Conservation (phyloP, 2,113 vertebrate species). For the Menidia beryllina region DNA sequence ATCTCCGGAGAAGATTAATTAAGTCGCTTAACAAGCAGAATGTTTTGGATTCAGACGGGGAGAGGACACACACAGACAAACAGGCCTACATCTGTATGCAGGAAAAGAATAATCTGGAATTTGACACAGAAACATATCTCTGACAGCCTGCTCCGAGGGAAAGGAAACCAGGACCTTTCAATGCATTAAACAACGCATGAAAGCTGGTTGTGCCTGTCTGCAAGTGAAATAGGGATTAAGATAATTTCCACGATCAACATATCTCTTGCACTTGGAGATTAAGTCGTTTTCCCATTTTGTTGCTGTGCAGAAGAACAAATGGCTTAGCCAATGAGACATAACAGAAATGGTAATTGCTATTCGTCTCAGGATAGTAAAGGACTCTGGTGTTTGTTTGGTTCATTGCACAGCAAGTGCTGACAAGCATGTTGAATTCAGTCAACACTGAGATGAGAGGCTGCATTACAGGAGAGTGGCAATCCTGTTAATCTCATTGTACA, state of each 20-base stretch:
- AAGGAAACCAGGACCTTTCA: slow-evolving; percentile 1
- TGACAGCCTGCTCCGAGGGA: not conserved
- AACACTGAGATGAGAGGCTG: slow-evolving; percentile 50
- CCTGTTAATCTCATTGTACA: slow-evolving; percentile 45
- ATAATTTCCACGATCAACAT: slow-evolving; percentile 50
- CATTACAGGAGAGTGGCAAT: slow-evolving; percentile 30
- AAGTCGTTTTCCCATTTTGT: slow-evolving; percentile 55
- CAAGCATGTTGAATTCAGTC: slow-evolving; percentile 68
- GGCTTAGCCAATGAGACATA: slow-evolving; percentile 69
- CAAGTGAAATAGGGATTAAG: slow-evolving; percentile 56
- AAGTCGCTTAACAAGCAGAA: slow-evolving; percentile 17
- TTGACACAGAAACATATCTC: not conserved
- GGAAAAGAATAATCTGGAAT: not conserved
- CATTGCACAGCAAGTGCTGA: slow-evolving; percentile 59
- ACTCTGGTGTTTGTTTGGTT: slow-evolving; percentile 70
- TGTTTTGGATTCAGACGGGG: not conserved
- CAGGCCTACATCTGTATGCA: not conserved
- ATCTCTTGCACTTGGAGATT: slow-evolving; percentile 48
- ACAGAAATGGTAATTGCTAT: slow-evolving; percentile 72
- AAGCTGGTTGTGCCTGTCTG: slow-evolving; percentile 26
- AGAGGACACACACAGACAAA: not conserved
- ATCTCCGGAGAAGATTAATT: slow-evolving; percentile 14
- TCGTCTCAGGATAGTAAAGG: slow-evolving; percentile 67
- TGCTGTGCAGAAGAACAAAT: slow-evolving; percentile 66
- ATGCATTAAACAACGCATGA: slow-evolving; percentile 13